Conservation (phyloP, 2,888 invertebrate genomes). For the Heteropelma amictum region DNA sequence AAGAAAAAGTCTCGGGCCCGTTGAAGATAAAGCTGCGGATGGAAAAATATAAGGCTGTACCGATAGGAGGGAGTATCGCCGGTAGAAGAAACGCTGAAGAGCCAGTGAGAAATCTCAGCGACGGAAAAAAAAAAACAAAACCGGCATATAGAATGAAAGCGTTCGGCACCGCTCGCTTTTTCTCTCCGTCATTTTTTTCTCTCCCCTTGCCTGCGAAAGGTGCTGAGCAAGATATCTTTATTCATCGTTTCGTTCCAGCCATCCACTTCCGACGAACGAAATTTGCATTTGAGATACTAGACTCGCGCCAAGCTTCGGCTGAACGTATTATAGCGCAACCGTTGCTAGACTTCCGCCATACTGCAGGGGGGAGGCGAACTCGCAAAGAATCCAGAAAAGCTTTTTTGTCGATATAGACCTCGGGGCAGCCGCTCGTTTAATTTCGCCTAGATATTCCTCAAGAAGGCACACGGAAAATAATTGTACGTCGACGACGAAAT, state of each 20-base stretch:
- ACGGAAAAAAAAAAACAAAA: constrained; percentile 24
- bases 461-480: constrained; percentile 32
- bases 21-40: constrained; percentile 12
- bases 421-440: constrained; percentile 35
- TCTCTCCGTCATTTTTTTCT: background rate
- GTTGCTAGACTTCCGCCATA: constrained; percentile 44
- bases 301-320: constrained; percentile 25
- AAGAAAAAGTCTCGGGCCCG: background rate
- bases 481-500: constrained; percentile 46
- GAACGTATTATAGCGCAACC: constrained; percentile 46
- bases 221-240: constrained; percentile 57
- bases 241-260: constrained; percentile 61
- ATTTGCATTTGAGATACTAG: constrained; percentile 61
- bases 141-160: constrained; percentile 35
- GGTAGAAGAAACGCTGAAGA: background rate
- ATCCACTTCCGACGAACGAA: constrained; percentile 56
- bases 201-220: constrained; percentile 11
- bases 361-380: constrained; percentile 19
- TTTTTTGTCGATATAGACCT: constrained; percentile 57
- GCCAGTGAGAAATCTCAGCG: constrained; percentile 39
- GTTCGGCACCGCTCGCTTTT: background rate
- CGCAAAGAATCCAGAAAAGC: constrained; percentile 45
- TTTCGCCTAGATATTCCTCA: constrained; percentile 22
- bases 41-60: constrained; percentile 26
- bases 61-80: constrained; percentile 15